Evolutionary conservation across 2,797 vertebrate genomes (phyloP), one percentile per base, ranked within the genome.

Genomic region (Hypotaenidia philippensis): DNA sequence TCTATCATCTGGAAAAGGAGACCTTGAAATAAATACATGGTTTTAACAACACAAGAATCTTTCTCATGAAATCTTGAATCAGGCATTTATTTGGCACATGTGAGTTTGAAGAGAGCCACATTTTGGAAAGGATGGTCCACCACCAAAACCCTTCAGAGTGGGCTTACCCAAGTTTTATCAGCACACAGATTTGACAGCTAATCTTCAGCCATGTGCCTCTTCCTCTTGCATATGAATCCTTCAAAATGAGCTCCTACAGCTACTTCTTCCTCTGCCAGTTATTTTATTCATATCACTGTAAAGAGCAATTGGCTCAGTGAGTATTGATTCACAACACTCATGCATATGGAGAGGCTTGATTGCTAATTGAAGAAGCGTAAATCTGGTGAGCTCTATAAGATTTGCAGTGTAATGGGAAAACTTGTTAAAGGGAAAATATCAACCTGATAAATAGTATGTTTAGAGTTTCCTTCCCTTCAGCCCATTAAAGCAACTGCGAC

Each of bases 341-440:
- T 83, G 38, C 68, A 94, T 78, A 68, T 63, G 68, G 83, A 96
- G 50, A 86, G 26, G 61, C 76, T 83, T 91, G 64, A 89, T 83
- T 93, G 70, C 36, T 95, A 87, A 93, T 49, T 94, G 90, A 90
- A 87, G 89, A 94, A 83, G 56, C 4, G 9, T 76, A 76, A 96
- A 93, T 94, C 81, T 52, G 83, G 44, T 78, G 45, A 90, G 50
- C 26, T 94, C 70, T 64, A 36, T 38, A 56, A 89, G 36, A 91
- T 94, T 77, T 89, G 34, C 36, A 66, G 57, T 26, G 8, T 44
- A 80, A 74, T 1, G 9, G 6, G 19, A 95, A 86, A 89, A 82
- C 14, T 64, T 92, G 78, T 45, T 80, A 78, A 93, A 92, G 64
- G 52, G 78, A 94, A 97, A 90, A 47, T 49, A 87, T 89, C 56